A percentile compares a stretch with the other conserved stretches of the same genome.
phyloP scores from a whole-genome alignment of 1,140 invertebrate species.

The Dolichoris vasculosae region DNA sequence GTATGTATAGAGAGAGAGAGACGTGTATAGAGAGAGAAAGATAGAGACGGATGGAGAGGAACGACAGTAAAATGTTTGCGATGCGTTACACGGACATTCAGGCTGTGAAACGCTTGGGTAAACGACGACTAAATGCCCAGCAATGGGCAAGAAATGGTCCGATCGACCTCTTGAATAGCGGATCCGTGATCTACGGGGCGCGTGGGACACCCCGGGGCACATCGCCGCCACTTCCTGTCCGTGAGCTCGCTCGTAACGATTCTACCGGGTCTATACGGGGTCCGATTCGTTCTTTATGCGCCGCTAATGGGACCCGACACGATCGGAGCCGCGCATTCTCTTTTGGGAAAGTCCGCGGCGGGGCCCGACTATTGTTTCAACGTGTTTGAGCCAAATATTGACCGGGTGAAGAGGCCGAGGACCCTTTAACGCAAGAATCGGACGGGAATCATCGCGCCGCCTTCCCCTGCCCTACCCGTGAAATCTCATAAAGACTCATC shows the following conservation, averaged over 20 bases:
- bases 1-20: neutral
- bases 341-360: neutral
- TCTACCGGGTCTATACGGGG: constrained; percentile 19
- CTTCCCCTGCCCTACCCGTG: neutral
- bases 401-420: constrained; percentile 54
- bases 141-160: constrained; percentile 64
- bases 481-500: constrained; percentile 68
- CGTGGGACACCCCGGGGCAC: constrained; percentile 4
- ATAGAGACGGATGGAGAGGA: neutral
- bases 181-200: constrained; percentile 16
- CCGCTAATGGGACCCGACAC: constrained; percentile 11
- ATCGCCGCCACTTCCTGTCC: constrained; percentile 29
- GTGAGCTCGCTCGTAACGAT: constrained; percentile 10
- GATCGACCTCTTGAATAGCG: constrained; percentile 17
- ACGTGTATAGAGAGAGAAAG: neutral
- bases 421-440: neutral
- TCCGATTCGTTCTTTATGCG: neutral
- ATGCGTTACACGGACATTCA: constrained; percentile 72
- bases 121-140: constrained; percentile 63
- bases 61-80: constrained; percentile 69
- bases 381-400: constrained; percentile 76
- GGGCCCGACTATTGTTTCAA: constrained; percentile 72
- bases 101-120: constrained; percentile 56
- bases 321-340: neutral
- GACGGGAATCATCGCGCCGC: neutral